Base-by-base conservation (phyloP, 2,888 invertebrate species). In the Ectropis crepuscularia region DNA sequence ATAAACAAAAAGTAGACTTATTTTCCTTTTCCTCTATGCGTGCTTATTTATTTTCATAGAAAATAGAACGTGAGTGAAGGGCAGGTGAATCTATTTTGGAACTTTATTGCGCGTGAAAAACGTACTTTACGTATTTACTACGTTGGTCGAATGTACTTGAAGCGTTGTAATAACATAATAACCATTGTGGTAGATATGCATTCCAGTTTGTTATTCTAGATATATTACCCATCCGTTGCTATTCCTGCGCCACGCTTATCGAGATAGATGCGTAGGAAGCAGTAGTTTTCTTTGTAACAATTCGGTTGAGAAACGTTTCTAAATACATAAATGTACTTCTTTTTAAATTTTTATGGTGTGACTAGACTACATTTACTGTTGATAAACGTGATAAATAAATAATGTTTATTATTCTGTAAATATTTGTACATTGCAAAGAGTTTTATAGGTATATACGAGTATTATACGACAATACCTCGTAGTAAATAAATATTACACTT, bases 101-200 rank as follows among this genome's bases (percentile, higher is more conserved):
- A 57, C 47, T 60, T 60, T 60, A 64, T 60, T 64, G 60, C 53
- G 60, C 60, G 45, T 57, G 64, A 61, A 57, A 61, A 61, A 60
- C 57, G 60, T 45, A 51, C 48, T 63, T 59, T 9, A 28, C 57
- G 39, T 53, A 65, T 65, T 57, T 53, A 60, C 43, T 64, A 38
- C 42, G 57, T 51, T 37, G n/a, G 50, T 61, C 28, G 16, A 28
- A 28, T 28, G 16, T 28, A 28, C 16, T 28, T 28, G 16, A 28
- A 28, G 16, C 16, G 16, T 28, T 42, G 36, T n/a, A 57, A 57
- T 37, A 47, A 47, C 46, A 46, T 54, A 41, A 42, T 51, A 51
- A 51, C 12, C 41, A 16, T 51, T 51, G 51, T 51, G 28, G 41
- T 41, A 16, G 28, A 42, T 16, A 41, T 7, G 8, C 41, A 10